Evolutionary conservation across 2,113 vertebrate genomes (phyloP).

Genomic region (Limanda limanda): DNA sequence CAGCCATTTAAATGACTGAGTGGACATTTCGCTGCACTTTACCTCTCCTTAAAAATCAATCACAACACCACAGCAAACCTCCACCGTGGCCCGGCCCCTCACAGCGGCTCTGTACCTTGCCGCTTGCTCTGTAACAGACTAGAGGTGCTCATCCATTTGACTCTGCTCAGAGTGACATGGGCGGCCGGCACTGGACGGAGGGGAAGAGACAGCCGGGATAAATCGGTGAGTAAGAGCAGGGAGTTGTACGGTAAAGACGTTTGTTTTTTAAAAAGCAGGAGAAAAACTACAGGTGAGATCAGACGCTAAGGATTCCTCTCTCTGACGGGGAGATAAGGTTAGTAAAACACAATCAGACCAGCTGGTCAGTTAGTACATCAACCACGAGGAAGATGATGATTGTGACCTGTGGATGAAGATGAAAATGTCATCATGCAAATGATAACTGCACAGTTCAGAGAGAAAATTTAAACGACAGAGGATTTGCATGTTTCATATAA

Average conservation of each 20-base stretch:
- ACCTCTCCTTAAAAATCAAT: conserved; percentile 16
- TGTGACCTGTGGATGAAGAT: conserved; percentile 30
- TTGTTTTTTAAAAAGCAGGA: background rate
- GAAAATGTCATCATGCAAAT: background rate
- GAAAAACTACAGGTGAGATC: background rate
- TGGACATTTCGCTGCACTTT: background rate
- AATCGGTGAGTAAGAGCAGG: conserved; percentile 3
- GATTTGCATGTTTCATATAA: background rate
- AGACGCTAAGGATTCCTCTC: background rate
- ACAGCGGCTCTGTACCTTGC: conserved; percentile 77
- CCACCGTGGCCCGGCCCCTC: conserved; percentile 42
- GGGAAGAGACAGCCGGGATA: conserved; percentile 59
- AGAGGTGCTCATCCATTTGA: conserved; percentile 84
- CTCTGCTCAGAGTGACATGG: conserved; percentile 77
- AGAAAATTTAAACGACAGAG: background rate
- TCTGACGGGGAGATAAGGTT: background rate
- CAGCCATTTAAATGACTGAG: background rate
- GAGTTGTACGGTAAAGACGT: background rate
- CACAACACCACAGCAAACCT: conserved; percentile 54
- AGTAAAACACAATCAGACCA: background rate
- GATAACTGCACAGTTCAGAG: background rate
- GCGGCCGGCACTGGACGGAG: conserved; percentile 69
- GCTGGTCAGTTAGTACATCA: background rate
- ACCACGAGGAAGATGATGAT: background rate
- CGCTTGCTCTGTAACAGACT: conserved; percentile 82